Evolutionary conservation across 2,888 invertebrate genomes (phyloP), one percentile per base, ranked within the genome.

Genomic region (Eudasyphora cyanicolor): DNA sequence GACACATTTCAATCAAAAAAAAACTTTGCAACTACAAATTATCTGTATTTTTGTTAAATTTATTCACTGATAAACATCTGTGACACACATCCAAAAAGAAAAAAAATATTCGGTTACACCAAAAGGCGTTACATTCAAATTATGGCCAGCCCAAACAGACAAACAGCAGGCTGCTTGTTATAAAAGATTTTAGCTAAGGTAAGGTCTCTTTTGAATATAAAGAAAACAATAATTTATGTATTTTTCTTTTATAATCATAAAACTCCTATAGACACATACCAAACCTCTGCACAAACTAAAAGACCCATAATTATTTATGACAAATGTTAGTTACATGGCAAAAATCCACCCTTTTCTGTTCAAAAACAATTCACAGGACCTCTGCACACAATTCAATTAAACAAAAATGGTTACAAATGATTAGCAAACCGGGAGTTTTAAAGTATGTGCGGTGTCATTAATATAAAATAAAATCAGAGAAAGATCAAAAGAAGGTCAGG

Each of bases 401-500:
- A 38, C 80, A 81, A 84, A 80, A 12, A 3, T 84, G 84, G 84
- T 81, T 84, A 81, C 80, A 80, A 79, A 83, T 78, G 62, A 32
- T 75, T 77, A 35, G 64, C 35, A 64, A 35, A 10, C 64, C 21
- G 17, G 17, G 17, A 45, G 14, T 2, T 3, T n/a, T 12, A n/a
- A 4, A n/a, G 27, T 24, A 21, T 27, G 24, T 2, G 10, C 57
- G 27, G 27, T 57, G 57, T 54, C 54, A 54, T 54, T 54, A 54
- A 54, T 54, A 19, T 71, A 60, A 74, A 73, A 45, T 35, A 19
- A 67, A 32, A 38, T 38, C 2, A 38, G n/a, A n/a, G 14, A 6
- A 24, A 24, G 24, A 27, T 24, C 24, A n/a, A 45, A n/a, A n/a
- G n/a, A 45, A n/a, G 45, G 27, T 57, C 54, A 3, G 21, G 21